Evolutionary conservation across 2,113 vertebrate genomes (phyloP).

Genomic region (Onychostoma macrolepis): DNA sequence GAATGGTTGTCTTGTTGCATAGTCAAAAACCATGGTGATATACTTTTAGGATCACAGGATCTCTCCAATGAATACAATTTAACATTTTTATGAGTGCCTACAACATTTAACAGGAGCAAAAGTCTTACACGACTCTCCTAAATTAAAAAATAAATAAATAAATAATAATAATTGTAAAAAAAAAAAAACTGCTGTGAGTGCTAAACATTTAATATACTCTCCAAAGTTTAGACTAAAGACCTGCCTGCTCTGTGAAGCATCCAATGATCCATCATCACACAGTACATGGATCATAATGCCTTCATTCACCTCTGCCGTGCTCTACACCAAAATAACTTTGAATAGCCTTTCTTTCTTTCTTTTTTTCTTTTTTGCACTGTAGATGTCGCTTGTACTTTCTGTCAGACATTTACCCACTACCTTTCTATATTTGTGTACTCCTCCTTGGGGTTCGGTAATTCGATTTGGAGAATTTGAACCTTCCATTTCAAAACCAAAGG

Average conservation of each 20-base stretch:
- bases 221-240: background rate
- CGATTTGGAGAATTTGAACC: background rate
- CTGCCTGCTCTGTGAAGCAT: background rate
- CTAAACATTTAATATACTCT: background rate
- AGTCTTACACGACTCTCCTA: background rate
- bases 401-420: background rate
- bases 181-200: too few relatives aligned
- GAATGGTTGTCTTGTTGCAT: background rate
- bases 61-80: background rate
- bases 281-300: background rate
- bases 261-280: background rate
- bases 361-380: background rate
- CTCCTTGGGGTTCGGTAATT: background rate
- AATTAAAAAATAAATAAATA: too few relatives aligned
- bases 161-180: too few relatives aligned
- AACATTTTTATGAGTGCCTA: background rate
- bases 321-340: background rate
- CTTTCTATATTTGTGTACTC: background rate
- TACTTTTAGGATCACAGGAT: background rate
- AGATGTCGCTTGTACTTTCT: background rate
- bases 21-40: too few relatives aligned
- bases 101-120: background rate
- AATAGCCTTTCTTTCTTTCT: background rate
- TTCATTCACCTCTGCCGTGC: conserved; percentile 7
- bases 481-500: background rate